A percentile compares a stretch with the other conserved stretches of the same genome.
Evolutionary conservation across 2,888 invertebrate genomes (phyloP).

Genomic region (Rotaria macrura): DNA sequence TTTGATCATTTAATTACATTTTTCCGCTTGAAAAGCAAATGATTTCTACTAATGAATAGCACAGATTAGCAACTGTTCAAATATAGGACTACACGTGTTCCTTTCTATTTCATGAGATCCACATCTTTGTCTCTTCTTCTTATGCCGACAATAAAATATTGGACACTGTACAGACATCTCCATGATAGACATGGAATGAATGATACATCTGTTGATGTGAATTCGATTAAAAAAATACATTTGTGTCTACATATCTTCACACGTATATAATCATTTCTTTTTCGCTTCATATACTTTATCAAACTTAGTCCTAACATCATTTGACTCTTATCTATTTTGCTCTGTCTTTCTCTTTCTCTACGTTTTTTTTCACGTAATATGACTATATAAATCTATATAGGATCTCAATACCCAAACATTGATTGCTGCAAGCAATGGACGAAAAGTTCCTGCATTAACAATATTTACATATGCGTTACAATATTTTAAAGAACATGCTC

Average conservation of each 20-base stretch:
- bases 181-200: too few relatives aligned
- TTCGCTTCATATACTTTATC: too few relatives aligned
- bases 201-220: neutral
- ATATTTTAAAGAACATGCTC: constrained; percentile 54
- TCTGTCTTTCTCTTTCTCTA: too few relatives aligned
- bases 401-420: constrained; percentile 51
- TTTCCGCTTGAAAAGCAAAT: neutral
- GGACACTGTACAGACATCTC: too few relatives aligned
- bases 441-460: constrained; percentile 50
- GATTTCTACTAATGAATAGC: too few relatives aligned
- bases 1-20: neutral
- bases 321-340: too few relatives aligned
- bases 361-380: too few relatives aligned
- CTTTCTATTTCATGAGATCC: neutral
- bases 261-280: too few relatives aligned
- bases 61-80: too few relatives aligned
- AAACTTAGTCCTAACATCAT: too few relatives aligned
- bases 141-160: too few relatives aligned
- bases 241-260: neutral
- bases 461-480: constrained; percentile 53
- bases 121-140: too few relatives aligned
- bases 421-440: constrained; percentile 52
- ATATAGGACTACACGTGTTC: neutral
- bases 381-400: constrained; percentile 42
- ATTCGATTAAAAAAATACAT: neutral